Evolutionary conservation across 2,113 vertebrate genomes (phyloP), one percentile per base, ranked within the genome.

Genomic region (Stomatorhinus ivindoensis): DNA sequence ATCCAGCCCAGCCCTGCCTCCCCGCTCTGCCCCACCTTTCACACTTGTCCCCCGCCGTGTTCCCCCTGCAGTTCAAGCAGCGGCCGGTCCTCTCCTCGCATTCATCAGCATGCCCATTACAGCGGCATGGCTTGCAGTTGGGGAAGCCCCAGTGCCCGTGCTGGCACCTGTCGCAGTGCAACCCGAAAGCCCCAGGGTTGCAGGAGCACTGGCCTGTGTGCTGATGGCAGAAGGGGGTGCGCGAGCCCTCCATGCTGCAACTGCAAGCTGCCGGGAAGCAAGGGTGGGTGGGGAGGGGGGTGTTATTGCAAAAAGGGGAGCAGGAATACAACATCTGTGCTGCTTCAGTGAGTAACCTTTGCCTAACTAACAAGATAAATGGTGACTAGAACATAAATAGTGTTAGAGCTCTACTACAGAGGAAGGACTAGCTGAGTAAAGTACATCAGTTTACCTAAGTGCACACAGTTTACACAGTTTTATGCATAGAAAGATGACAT

Each of bases 141-240:
- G 98, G 98, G 94, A 99, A 99, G 86, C 98, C 98, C 98, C 98
- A 99, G 94, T 99, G 95, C n/a, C 97, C 97, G 0, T 92, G 92
- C 91, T 97, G 98, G 91, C 98, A 99, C 44, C 94, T 95, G 86
- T 99, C 96, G 0, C 98, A 99, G 35, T 91, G 96, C 17, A 91
- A 94, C 1, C 98, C 97, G 0, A 97, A 97, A 2, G 95, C 97
- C 0, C 98, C 97, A 0, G 97, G 90, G 0, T 94, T 97, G 89
- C 98, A 99, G 87, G 94, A 94, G 91, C 98, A 99, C 89, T 98
- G 98, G 10, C 98, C 98, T 0, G 94, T 96, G 92, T 91, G 69
- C 88, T 95, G 95, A 76, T 99, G 96, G 0, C 98, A 99, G 24
- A 97, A 91, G 4, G 94, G 92, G 24, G 95, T 97, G 88, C 96